phyloP scores from a whole-genome alignment of 2,113 vertebrate genomes.

The Serinus canaria region DNA sequence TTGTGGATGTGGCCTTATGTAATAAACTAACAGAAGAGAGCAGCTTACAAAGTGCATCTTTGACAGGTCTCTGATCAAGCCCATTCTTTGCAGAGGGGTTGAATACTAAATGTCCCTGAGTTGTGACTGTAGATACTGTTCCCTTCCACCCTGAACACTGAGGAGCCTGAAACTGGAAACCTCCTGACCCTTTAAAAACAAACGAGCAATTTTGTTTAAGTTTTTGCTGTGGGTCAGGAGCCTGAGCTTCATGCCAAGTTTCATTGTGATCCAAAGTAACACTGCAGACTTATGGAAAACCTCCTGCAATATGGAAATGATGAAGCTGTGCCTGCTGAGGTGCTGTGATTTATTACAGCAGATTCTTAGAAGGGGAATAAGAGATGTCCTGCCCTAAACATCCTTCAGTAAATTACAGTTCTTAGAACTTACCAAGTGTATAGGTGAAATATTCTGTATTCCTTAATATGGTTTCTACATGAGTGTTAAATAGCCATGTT shows the following conservation, averaged over 20 bases:
- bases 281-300: not conserved
- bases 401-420: not conserved
- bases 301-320: not conserved
- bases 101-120: not conserved
- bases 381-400: not conserved
- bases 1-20: not conserved
- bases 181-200: conserved; percentile 8
- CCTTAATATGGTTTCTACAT: not conserved
- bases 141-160: not conserved
- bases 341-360: not conserved
- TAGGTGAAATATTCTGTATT: not conserved
- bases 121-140: not conserved
- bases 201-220: not conserved
- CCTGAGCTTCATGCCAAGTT: not conserved
- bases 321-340: not conserved
- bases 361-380: not conserved
- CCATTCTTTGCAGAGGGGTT: not conserved
- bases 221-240: not conserved
- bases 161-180: conserved; percentile 1
- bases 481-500: not conserved
- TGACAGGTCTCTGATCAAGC: not conserved
- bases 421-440: not conserved
- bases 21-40: not conserved
- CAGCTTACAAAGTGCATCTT: not conserved
- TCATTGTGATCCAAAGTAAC: not conserved